Percentiles rank a stretch among this genome's conserved stretches.
phyloP scores from a whole-genome alignment of 2,797 vertebrate species.

The Danio kyathit region DNA sequence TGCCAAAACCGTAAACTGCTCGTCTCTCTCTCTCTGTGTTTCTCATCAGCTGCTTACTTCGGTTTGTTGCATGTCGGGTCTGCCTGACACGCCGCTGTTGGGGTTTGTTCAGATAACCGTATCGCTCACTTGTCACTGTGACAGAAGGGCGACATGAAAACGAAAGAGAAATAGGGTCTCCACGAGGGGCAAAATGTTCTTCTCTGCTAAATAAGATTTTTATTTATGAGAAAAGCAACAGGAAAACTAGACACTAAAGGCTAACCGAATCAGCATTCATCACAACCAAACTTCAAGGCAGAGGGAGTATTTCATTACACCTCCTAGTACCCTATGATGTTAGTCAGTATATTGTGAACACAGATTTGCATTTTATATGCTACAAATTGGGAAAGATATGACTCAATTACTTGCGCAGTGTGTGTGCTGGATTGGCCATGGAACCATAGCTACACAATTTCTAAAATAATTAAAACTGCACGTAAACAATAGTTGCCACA shows the following conservation, averaged over 20 bases:
- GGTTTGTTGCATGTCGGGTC: background rate
- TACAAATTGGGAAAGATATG: background rate
- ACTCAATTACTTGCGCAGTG: background rate
- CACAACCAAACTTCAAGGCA: background rate
- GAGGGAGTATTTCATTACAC: background rate
- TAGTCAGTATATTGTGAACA: background rate
- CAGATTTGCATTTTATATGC: background rate
- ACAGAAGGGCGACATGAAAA: background rate
- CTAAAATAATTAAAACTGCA: no score
- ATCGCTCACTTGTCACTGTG: constrained; percentile 37
- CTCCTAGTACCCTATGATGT: background rate
- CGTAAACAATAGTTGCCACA: no score
- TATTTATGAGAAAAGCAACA: constrained; percentile 12
- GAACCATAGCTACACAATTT: no score
- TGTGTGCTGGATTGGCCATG: no score
- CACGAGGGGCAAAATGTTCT: constrained; percentile 26
- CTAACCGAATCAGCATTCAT: background rate
- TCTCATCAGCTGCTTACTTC: constrained; percentile 11
- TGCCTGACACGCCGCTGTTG: constrained; percentile 22
- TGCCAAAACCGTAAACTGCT: constrained; percentile 6
- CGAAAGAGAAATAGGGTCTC: constrained; percentile 14
- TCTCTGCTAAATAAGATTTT: constrained; percentile 18
- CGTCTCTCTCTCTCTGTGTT: background rate
- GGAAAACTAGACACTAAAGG: constrained; percentile 9
- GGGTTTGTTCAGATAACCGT: constrained; percentile 37